A percentile compares a stretch with the other conserved stretches of the same genome.
These are phyloP conservation scores for Oxycera nigricornis DNA, from an alignment of 2,888 invertebrate genomes.

Conservation along the genomic window DNA sequence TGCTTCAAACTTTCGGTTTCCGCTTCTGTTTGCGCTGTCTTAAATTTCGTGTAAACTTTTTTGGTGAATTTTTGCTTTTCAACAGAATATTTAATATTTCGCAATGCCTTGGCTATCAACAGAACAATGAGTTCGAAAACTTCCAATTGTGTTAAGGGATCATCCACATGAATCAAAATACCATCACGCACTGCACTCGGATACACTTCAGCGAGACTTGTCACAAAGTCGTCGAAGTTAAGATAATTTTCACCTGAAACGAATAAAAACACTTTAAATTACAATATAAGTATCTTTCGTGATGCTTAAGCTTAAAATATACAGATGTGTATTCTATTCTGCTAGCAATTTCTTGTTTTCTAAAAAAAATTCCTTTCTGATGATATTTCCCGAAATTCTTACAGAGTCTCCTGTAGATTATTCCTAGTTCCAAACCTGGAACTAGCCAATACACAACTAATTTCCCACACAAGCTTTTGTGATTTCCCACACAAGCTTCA, in stretches of 20 bases:
- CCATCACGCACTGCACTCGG: constrained; percentile 23
- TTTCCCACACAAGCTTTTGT: no score
- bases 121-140: constrained; percentile 30
- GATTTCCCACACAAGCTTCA: no score
- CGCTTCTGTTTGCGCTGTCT: not conserved
- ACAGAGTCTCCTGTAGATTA: no score
- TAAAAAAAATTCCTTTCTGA: not conserved
- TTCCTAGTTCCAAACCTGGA: no score
- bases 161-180: constrained; percentile 1
- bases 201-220: constrained; percentile 11
- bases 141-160: constrained; percentile 33
- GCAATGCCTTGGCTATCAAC: constrained; percentile 24
- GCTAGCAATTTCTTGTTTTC: not conserved
- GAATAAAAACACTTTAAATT: not conserved
- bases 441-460: no score
- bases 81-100: constrained; percentile 3
- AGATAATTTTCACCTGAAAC: not conserved
- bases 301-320: no score
- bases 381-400: no score
- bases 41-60: not conserved
- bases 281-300: no score
- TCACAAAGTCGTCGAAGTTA: not conserved
- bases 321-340: not conserved
- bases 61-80: not conserved
- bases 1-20: not conserved